Conservation (phyloP, 2,113 vertebrate species). For the Rutilus rutilus region DNA sequence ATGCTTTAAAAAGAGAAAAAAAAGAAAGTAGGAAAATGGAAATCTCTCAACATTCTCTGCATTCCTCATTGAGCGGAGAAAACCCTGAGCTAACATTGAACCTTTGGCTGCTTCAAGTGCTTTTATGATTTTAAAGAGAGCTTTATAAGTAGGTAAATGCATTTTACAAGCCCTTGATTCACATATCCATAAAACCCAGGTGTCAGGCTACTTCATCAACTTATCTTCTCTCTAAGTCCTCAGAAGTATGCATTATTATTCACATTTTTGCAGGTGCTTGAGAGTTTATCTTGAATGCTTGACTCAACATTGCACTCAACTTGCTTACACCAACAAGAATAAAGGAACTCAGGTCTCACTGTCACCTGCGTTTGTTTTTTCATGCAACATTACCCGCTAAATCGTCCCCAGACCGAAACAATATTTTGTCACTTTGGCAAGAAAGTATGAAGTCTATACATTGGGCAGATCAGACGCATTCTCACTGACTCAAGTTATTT, state of each 20-base stretch:
- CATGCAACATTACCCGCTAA: not conserved
- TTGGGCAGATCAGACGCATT: not conserved
- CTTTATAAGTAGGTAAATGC: not conserved
- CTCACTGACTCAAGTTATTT: not conserved
- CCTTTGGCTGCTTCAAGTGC: not conserved
- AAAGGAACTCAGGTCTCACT: not conserved
- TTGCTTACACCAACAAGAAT: not conserved
- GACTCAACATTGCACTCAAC: not conserved
- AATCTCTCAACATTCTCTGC: slow-evolving; percentile 1
- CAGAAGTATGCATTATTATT: not conserved
- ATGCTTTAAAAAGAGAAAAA: not conserved
- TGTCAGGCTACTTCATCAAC: no score
- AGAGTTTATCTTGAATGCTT: not conserved
- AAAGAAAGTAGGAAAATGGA: not conserved
- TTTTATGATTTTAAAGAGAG: not conserved
- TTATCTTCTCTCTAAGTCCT: not conserved
- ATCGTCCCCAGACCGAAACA: not conserved
- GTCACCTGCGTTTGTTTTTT: not conserved
- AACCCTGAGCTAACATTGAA: not conserved
- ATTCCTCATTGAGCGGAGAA: not conserved
- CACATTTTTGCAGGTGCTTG: not conserved
- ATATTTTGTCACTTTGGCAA: not conserved
- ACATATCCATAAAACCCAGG: not conserved
- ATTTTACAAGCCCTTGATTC: not conserved
- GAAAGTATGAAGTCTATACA: not conserved